Evolutionary conservation across 1,140 invertebrate genomes (phyloP).

Genomic region (Planococcus citri): DNA sequence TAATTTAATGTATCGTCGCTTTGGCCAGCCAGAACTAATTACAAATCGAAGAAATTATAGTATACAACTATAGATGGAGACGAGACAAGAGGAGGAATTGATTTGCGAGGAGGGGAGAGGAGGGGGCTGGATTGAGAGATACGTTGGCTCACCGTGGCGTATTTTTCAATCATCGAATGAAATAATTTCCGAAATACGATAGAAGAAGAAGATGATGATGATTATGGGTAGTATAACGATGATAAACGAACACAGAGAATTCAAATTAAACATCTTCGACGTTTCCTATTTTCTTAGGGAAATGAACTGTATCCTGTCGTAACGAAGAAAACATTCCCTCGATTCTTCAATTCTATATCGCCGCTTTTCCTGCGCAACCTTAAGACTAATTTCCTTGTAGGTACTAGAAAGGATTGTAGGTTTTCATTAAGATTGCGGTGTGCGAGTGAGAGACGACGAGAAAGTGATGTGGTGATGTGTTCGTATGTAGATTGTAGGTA

Average conservation of each 20-base stretch:
- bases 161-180: constrained; percentile 1
- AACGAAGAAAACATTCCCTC: constrained; percentile 3
- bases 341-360: constrained; percentile 10
- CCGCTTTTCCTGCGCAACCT: background rate
- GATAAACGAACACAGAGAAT: too few relatives aligned
- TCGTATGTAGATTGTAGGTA: too few relatives aligned
- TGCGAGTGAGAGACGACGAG: too few relatives aligned
- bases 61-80: too few relatives aligned
- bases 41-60: background rate
- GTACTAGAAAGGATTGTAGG: background rate
- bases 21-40: background rate
- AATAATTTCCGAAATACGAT: constrained; percentile 14
- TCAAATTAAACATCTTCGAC: constrained; percentile 14
- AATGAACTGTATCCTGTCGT: constrained; percentile 15
- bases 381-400: background rate
- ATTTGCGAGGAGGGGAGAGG: too few relatives aligned
- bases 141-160: background rate
- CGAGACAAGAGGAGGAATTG: too few relatives aligned
- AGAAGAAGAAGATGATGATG: too few relatives aligned
- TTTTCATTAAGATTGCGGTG: background rate
- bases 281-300: constrained; percentile 9
- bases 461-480: too few relatives aligned
- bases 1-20: constrained; percentile 15
- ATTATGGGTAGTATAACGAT: too few relatives aligned
- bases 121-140: too few relatives aligned